phyloP scores from a whole-genome alignment of 2,888 invertebrate genomes.

The Chrysolina haemoptera region DNA sequence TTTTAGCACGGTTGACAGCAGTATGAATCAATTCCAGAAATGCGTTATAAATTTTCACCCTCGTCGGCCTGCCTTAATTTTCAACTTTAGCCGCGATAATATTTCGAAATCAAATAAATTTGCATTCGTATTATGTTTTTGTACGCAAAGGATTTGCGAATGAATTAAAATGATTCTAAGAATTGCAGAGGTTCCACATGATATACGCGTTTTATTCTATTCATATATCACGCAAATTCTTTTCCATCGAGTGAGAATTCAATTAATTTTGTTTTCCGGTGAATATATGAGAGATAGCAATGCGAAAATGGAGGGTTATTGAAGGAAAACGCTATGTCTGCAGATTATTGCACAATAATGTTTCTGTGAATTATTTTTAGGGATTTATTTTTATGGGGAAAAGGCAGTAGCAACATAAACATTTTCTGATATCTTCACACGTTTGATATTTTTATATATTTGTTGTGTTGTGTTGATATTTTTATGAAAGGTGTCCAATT shows the following conservation, averaged over 20 bases:
- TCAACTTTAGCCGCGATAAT: slow-evolving; percentile 26
- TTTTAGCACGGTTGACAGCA: slow-evolving; percentile 31
- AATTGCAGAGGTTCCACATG: background rate
- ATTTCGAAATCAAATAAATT: slow-evolving; percentile 34
- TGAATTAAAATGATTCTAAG: slow-evolving; percentile 20
- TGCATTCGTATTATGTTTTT: slow-evolving; percentile 32
- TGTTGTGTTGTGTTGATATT: no score
- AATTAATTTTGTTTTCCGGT: slow-evolving; percentile 1
- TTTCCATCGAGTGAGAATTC: slow-evolving; percentile 11
- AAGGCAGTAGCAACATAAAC: no score
- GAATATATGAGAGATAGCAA: background rate
- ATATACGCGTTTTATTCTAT: slow-evolving; percentile 13
- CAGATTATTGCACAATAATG: background rate
- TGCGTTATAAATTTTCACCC: slow-evolving; percentile 27
- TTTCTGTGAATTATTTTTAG: background rate
- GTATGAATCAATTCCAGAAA: slow-evolving; percentile 30
- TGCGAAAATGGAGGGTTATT: background rate
- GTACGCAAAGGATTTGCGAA: slow-evolving; percentile 1
- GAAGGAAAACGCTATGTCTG: background rate
- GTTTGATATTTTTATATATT: no score
- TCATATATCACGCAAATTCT: slow-evolving; percentile 11
- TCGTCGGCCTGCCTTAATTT: slow-evolving; percentile 18
- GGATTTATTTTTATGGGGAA: background rate
- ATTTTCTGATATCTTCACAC: no score
- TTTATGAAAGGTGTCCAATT: no score